These are phyloP conservation scores for Conus ventricosus DNA, from an alignment of 1,140 invertebrate species.

Conservation along the genomic window DNA sequence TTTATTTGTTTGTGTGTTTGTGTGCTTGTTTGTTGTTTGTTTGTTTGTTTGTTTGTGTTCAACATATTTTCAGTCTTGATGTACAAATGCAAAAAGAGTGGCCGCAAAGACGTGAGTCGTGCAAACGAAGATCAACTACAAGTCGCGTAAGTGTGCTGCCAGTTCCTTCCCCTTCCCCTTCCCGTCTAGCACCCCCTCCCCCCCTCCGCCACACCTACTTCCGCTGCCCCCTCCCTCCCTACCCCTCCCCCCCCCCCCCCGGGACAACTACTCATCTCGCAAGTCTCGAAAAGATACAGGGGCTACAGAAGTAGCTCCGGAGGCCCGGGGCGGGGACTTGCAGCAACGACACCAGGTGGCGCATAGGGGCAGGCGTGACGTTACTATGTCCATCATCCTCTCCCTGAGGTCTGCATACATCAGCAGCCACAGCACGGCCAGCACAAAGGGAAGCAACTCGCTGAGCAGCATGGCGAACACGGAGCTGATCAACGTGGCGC, in stretches of 20 bases:
- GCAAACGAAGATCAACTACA: too few species aligned
- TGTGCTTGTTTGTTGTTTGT: too few species aligned
- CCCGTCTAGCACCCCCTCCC: too few species aligned
- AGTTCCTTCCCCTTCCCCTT: neutral
- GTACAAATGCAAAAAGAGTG: too few species aligned
- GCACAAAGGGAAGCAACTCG: neutral
- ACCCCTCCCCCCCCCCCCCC: too few species aligned
- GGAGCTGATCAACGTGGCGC: neutral
- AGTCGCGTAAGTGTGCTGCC: too few species aligned
- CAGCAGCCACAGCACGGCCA: neutral
- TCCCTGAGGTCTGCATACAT: neutral
- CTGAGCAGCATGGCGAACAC: neutral
- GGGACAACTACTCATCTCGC: neutral
- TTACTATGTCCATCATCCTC: neutral
- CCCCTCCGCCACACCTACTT: too few species aligned
- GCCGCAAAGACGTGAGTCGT: too few species aligned
- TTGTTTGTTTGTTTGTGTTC: too few species aligned
- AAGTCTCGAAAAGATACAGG: constrained; percentile 1
- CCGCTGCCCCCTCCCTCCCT: too few species aligned
- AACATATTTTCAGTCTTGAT: too few species aligned
- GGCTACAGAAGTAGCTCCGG: neutral
- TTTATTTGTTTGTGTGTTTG: too few species aligned
- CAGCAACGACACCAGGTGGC: neutral
- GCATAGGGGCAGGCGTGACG: neutral
- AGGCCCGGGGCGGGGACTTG: neutral